Percentiles rank a stretch among this genome's conserved stretches.
Evolutionary conservation across 2,797 vertebrate species (phyloP).

Genomic region (Arremon aurantiirostris): DNA sequence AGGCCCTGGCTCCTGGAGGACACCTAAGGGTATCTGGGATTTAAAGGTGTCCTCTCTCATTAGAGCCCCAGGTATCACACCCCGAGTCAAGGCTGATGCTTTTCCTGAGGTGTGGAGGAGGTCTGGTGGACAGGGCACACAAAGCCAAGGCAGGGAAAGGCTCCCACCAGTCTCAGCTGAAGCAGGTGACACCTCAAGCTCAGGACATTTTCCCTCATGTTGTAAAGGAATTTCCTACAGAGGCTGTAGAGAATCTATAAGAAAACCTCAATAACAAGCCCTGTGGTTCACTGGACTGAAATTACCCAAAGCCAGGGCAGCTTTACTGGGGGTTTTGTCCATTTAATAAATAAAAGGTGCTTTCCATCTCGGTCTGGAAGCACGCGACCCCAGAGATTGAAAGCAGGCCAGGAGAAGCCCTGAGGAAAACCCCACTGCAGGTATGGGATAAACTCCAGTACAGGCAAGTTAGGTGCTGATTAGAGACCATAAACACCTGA

Average conservation of each 20-base stretch:
- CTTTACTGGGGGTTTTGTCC: neutral
- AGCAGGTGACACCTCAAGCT: neutral
- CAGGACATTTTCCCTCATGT: neutral
- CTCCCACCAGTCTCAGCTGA: neutral
- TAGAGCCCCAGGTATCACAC: neutral
- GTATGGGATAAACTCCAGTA: neutral
- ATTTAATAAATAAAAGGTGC: constrained; percentile 29
- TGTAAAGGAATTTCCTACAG: neutral
- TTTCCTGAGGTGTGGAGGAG: neutral
- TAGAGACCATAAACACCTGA: constrained; percentile 51
- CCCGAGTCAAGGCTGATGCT: fast-evolving
- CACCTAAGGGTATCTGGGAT: neutral
- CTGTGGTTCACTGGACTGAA: neutral
- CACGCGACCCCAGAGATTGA: neutral
- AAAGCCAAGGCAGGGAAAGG: neutral
- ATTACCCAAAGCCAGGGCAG: neutral
- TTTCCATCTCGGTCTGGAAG: constrained; percentile 17
- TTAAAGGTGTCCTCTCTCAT: neutral
- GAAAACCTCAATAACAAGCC: neutral
- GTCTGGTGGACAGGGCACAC: neutral
- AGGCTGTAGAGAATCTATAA: neutral
- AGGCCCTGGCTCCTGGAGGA: neutral
- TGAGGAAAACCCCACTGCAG: neutral
- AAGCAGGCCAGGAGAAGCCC: constrained; percentile 17
- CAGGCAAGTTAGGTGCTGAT: constrained; percentile 37